Base-by-base conservation (phyloP, 2,113 vertebrate genomes). In the Gopherus evgoodei region DNA sequence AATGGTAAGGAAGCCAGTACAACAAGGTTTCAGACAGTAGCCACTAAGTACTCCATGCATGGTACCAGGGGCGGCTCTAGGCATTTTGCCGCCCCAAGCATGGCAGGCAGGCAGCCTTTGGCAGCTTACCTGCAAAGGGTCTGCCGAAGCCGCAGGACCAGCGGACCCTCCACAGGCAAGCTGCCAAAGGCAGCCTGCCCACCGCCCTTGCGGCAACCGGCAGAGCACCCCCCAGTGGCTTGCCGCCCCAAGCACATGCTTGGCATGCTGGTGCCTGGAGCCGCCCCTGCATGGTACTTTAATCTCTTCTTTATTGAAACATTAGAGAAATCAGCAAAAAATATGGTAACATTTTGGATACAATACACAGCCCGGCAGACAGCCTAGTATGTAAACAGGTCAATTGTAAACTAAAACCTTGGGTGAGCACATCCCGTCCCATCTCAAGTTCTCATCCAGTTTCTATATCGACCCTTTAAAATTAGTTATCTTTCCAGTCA, bases 1-100 rank as follows among this genome's bases (percentile, higher is more conserved):
- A 91, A 89, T 84, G 98, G 99, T 99, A 98, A 98, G 98, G 11
- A 79, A 59, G 50, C 24, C 25, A 53, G 0, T 11, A 50, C 31
- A 47, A 6, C 0, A 62, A 79, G 53, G 53, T 2, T 35, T 76
- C 52, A 81, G 54, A 29, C 19, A n/a, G 35, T 54, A n/a, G 17
- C n/a, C 83, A 35, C 11, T 47, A 54, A 1, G 1, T 59, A 31
- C 29, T 87, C 49, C 5, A 22, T 4, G 38, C 59, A 69, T 4
- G 42, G 1, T 22, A 27, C 11, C 50, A 49, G 47, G 47, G 3
- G 47, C 47, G 10, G 47, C 47, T 49, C 47, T 49, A 11, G 47
- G 47, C 47, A 49, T 49, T 49, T 49, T 49, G 47, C 47, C 47
- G 11, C 10, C 47, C 47, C 47, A 11, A 49, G 47, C 10, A 49